Evolutionary conservation across 2,888 invertebrate species (phyloP), one percentile per base, ranked within the genome.

Genomic region (Ligdia adustata): DNA sequence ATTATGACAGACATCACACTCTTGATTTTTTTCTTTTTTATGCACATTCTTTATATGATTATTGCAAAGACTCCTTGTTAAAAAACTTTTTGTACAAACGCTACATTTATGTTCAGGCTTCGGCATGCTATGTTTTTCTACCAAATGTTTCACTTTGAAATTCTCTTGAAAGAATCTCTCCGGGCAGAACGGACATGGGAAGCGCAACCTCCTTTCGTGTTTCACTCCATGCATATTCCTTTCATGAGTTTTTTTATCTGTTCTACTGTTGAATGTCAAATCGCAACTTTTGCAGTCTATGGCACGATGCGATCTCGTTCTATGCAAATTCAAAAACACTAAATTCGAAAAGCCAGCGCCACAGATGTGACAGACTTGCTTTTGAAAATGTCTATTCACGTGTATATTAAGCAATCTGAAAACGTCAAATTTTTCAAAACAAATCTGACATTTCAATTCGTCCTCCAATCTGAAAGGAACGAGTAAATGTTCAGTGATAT

Each of bases 1-100:
- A 3, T 72, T 70, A 46, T 77, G 77, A 38, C 89, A 90, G 0
- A 85, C 32, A 4, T 79, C 81, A 28, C 89, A 90, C 41, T 82
- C 79, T 1, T 82, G 75, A 9, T 64, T 75, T 39, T 76, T 83
- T 48, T 86, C 83, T 31, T 87, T 89, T 57, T 79, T 72, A 52
- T 90, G 89, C 0, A 86, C 86, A 9, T 69, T 75, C 45, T 81
- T 83, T 1, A 83, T 55, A 47, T 90, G 89, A 58, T 82, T 85
- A 40, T 87, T 90, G 1, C 69, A 52, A 0, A 89, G 51, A 57
- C 87, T 84, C 1, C 66, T 69, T 0, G 88, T 88, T 29, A 88
- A 65, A 52, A 83, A 90, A 0, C 57, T 54, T 61, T 89, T 89
- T 0, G 61, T 41, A 37, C 89, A 90, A 5, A 82, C 51, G 0